These are phyloP conservation scores for Hirtodrosophila cameraria DNA, from an alignment of 2,888 invertebrate species.

Conservation along the genomic window DNA sequence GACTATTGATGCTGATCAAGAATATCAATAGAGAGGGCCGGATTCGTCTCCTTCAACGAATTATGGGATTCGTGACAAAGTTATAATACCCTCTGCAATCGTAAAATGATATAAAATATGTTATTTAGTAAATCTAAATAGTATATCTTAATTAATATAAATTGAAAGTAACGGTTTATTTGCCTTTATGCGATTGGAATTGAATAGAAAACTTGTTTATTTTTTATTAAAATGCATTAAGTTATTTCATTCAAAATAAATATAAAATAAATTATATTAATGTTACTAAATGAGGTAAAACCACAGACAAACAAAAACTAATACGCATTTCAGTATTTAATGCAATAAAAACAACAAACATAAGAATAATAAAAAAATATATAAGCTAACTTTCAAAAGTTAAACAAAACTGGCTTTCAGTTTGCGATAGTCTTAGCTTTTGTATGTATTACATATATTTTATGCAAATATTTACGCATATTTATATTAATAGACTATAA, in stretches of 20 bases:
- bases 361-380: conserved; percentile 11
- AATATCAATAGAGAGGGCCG: too few species aligned
- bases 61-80: too few species aligned
- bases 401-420: conserved; percentile 22
- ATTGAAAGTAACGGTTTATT: not conserved
- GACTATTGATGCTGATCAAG: too few species aligned
- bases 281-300: conserved; percentile 9
- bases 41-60: too few species aligned
- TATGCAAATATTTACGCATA: conserved; percentile 44
- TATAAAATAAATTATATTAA: conserved; percentile 27
- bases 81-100: too few species aligned
- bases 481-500: conserved; percentile 43
- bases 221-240: conserved; percentile 3
- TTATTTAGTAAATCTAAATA: not conserved
- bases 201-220: conserved; percentile 10
- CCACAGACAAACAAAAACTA: not conserved
- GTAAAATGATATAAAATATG: not conserved
- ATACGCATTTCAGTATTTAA: conserved; percentile 20
- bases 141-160: not conserved
- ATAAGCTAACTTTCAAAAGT: conserved; percentile 25
- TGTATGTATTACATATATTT: conserved; percentile 6
- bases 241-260: conserved; percentile 15
- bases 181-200: not conserved
- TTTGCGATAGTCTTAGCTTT: conserved; percentile 1
- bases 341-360: conserved; percentile 8